Conservation (phyloP, 2,113 vertebrate species). For the Nannospalax galili region DNA sequence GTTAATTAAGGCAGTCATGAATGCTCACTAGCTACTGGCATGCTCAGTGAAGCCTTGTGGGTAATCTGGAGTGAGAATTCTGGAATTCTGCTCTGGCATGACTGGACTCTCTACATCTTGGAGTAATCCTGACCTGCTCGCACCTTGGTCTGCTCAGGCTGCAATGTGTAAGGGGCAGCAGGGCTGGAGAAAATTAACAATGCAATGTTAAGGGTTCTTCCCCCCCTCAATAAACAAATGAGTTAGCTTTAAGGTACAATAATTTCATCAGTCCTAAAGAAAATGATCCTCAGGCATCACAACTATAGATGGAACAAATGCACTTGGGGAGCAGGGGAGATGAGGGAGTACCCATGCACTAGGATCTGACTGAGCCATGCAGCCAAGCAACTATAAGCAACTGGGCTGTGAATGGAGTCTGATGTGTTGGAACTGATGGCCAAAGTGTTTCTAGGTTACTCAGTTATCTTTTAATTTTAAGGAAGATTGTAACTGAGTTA, state of each 20-base stretch:
- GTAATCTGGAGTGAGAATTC: background rate
- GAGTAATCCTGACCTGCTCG: background rate
- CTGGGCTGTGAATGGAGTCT: background rate
- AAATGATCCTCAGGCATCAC: background rate
- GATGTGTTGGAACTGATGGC: background rate
- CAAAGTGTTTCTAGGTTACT: conserved; percentile 10
- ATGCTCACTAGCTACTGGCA: background rate
- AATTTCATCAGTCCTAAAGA: conserved; percentile 4
- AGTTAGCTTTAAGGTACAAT: conserved; percentile 3
- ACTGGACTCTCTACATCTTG: background rate
- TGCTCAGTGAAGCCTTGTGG: background rate
- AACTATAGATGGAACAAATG: background rate
- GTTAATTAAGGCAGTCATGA: conserved; percentile 32
- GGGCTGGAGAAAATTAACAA: background rate
- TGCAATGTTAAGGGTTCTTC: background rate
- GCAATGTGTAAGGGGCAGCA: background rate
- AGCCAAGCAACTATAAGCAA: background rate
- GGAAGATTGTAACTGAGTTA: conserved; percentile 46
- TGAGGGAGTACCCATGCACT: background rate
- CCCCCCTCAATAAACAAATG: background rate
- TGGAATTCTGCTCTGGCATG: background rate
- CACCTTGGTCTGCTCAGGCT: background rate
- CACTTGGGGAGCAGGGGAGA: background rate
- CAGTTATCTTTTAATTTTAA: background rate
- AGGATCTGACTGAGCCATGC: background rate